Evolutionary conservation across 2,113 vertebrate genomes (phyloP), one percentile per base, ranked within the genome.

Genomic region (Tylochromis polylepis): DNA sequence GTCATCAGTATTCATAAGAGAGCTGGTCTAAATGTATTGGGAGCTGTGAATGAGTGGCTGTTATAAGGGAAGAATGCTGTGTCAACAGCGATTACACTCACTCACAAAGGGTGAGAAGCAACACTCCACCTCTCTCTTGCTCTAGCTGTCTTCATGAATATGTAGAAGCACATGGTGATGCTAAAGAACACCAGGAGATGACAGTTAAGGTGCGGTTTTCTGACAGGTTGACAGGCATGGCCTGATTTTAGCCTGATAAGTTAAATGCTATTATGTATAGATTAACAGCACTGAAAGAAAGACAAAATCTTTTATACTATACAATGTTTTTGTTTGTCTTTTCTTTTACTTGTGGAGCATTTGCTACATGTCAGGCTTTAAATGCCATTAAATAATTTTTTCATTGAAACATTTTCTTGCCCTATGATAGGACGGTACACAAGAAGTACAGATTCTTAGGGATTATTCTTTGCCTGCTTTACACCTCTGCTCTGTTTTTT

Each of bases 41-140:
- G 53, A 85, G 53, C 67, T 18, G 49, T 91, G 89, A 92, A 91
- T 89, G 90, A 94, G 88, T 85, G 84, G 90, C 92, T 91, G 91
- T 94, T 94, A 89, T 88, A 87, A 88, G 93, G 88, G 92, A 82
- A 88, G 88, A 90, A 90, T 62, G 56, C 83, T 60, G 24, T 91
- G 93, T 93, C 94, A 95, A 90, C 91, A 93, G 85, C 41, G 80
- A 94, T 95, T 94, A 95, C 70, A 5, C 85, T 95, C 92, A 91
- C 81, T 84, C 85, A 84, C 86, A 80, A 34, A 67, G 82, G 85
- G 82, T 77, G 85, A 85, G 87, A 89, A 79, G 75, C 81, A 87
- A 81, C 83, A 60, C 84, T 60, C 72, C 59, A 72, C 70, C 80
- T 83, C 57, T 78, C 62, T 29, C 70, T 88, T 43, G 55, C 57